Base-by-base conservation (phyloP, 92 coral and sea anemone species). In the Epizoanthus illoricatus region DNA sequence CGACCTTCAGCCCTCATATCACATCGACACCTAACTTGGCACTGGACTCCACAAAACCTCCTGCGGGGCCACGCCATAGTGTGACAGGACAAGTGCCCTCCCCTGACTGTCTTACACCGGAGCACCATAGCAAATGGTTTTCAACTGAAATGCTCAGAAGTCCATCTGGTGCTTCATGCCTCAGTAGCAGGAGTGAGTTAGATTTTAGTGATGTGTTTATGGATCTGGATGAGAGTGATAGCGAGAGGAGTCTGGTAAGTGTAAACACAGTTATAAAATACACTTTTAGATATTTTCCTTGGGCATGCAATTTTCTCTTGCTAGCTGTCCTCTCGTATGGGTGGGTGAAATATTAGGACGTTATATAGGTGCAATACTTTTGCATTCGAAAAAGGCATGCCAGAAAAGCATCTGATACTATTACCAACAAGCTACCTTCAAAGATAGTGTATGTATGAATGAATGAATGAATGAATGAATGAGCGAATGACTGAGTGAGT, bases 21-120 rank as follows among this genome's bases (percentile, higher is more conserved):
- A 78, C 82, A 40, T 78, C 82, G 28, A 78, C 82, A 20, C 82
- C 82, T 21, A 78, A 78, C 58, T 42, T 78, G 45, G 82, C 82
- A 15, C 71, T 78, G 13, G 82, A 69, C n/a, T 78, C 82, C 2
- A 62, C 82, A 5, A 63, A 7, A 21, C 72, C 82, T 55, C 64
- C 41, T 17, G 3, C 81, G 16, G 28, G 41, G 1, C 39, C 20
- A 4, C 71, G 82, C 11, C 82, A 78, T 59, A 78, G 82, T 54
- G 36, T 78, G 18, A 21, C 61, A 0, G 52, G 71, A 5, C 21
- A 58, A 15, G 54, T 21, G 5, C 43, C 82, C n/a, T 13, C 82
- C 8, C 72, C 82, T 63, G 82, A 21, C 7, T 78, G 43, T 63
- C 9, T 20, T 2, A 42, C 19, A 3, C 71, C 82, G 1, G 82